Evolutionary conservation across 2,113 vertebrate species (phyloP).

Genomic region (Tautogolabrus adspersus): DNA sequence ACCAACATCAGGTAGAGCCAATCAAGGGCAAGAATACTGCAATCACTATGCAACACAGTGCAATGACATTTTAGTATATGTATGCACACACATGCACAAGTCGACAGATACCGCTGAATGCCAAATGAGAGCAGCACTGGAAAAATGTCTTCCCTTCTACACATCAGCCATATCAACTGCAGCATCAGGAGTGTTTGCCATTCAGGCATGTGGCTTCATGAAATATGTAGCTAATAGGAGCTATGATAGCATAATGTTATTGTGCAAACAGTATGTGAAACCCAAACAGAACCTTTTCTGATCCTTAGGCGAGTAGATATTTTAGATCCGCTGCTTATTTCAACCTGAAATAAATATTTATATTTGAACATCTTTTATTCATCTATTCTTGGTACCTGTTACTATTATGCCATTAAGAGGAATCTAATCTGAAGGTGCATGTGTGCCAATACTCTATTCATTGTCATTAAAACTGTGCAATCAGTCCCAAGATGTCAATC

Average conservation of each 20-base stretch:
- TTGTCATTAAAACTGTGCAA: background rate
- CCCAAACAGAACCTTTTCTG: too few relatives aligned
- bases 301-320: background rate
- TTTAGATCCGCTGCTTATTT: background rate
- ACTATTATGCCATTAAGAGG: background rate
- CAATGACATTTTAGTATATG: conserved; percentile 53
- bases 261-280: background rate
- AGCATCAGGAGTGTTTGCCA: background rate
- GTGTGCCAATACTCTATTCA: background rate
- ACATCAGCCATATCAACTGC: conserved; percentile 18
- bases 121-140: conserved; percentile 28
- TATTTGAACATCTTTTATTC: too few relatives aligned
- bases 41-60: conserved; percentile 67
- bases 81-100: conserved; percentile 43
- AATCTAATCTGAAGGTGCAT: background rate
- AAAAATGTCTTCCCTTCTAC: conserved; percentile 7
- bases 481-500: background rate
- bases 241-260: background rate
- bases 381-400: background rate
- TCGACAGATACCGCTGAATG: conserved; percentile 32
- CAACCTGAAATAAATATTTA: too few relatives aligned
- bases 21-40: conserved; percentile 58
- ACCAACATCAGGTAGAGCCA: conserved; percentile 35
- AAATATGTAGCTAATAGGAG: conserved; percentile 15
- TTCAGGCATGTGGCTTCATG: background rate